Evolutionary conservation across 2,797 vertebrate genomes (phyloP), one percentile per base, ranked within the genome.

Genomic region (Enteromius paludinosus): DNA sequence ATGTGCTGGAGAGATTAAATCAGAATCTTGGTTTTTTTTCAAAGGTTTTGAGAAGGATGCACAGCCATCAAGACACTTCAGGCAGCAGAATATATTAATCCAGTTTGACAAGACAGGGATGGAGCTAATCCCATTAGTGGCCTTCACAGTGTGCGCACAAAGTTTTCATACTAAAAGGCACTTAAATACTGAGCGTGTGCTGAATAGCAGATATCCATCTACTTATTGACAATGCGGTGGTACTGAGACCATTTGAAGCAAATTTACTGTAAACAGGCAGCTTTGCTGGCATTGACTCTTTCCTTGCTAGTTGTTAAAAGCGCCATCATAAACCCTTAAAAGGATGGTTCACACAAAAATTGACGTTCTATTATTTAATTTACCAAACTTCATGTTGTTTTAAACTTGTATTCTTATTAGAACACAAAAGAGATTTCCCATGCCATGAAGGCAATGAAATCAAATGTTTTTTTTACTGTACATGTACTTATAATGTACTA

Each of bases 111-210:
- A 92, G 89, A 90, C 80, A 86, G 90, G 90, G 90, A 93, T 92
- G 92, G 89, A 85, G 88, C 88, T 89, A 95, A 95, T 95, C 94
- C 92, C 90, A 92, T 95, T 95, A 94, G 86, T 88, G 85, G 91
- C 87, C 89, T 85, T 86, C 87, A 89, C 89, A 90, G 91, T 93
- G 92, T 92, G 93, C 90, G 38, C 68, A 69, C 47, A 35, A 54
- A 33, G 65, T 78, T 83, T 66, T 71, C 65, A 17, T 47, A 23
- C 35, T 72, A 69, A 83, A 66, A 85, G 49, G 68, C 81, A 72
- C 64, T 79, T 79, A 78, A 82, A 75, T 73, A 52, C 41, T 65
- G 38, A 72, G 14, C 3, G 54, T 80, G 66, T 49, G 30, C 56
- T 80, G 66, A 20, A 35, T 83, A 41, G 30, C 49, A 52, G 20